Percentiles rank a stretch among this genome's conserved stretches.
phyloP scores from a whole-genome alignment of 2,888 invertebrate species.

The Stenotaenia linearis region DNA sequence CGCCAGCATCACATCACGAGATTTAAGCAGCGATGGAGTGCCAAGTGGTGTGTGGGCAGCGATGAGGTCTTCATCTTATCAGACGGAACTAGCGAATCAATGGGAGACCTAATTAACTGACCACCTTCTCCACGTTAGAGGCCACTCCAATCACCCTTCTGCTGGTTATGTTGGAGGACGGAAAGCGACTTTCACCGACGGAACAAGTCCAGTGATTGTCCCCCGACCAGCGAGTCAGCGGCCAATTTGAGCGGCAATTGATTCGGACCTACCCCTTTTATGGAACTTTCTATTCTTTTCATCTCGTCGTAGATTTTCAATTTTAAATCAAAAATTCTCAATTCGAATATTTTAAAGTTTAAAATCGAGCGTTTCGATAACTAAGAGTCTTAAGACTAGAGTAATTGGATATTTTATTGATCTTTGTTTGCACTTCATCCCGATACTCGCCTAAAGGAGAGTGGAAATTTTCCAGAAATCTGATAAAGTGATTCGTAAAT shows the following conservation, averaged over 20 bases:
- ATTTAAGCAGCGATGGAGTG: constrained; percentile 17
- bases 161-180: constrained; percentile 6
- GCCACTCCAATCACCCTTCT: constrained; percentile 10
- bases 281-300: not conserved
- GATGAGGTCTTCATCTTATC: constrained; percentile 26
- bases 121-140: constrained; percentile 23
- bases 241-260: constrained; percentile 10
- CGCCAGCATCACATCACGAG: constrained; percentile 14
- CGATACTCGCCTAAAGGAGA: not conserved
- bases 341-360: not conserved
- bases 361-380: not conserved
- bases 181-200: not conserved
- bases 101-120: constrained; percentile 21
- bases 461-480: not conserved
- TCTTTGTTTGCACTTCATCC: not conserved
- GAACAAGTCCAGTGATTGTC: constrained; percentile 14
- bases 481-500: not conserved
- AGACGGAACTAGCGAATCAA: constrained; percentile 26
- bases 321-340: not conserved
- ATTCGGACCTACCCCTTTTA: not conserved
- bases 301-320: not conserved
- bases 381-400: not conserved
- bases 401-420: not conserved
- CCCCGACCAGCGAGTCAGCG: not conserved
- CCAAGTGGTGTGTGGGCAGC: constrained; percentile 26